Evolutionary conservation across 2,797 vertebrate genomes (phyloP).

Genomic region (Aviceda leuphotes): DNA sequence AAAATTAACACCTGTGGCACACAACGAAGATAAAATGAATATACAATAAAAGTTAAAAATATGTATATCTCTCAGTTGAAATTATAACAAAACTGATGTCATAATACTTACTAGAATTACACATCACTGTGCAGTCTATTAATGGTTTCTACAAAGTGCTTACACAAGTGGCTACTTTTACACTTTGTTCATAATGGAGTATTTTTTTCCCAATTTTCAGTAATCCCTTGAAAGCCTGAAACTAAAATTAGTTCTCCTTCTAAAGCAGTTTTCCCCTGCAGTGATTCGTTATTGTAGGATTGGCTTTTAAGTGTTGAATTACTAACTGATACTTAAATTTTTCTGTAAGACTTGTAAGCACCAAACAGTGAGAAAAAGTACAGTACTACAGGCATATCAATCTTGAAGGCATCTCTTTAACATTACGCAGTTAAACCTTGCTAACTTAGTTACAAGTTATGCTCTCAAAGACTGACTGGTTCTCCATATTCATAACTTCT

Average conservation of each 20-base stretch:
- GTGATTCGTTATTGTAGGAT: neutral
- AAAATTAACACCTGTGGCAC: slow-evolving; percentile 52
- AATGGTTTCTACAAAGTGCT: neutral
- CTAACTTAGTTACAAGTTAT: neutral
- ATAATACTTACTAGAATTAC: neutral
- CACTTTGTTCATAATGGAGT: neutral
- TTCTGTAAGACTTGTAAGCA: neutral
- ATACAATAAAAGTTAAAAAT: neutral
- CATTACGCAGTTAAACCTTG: neutral
- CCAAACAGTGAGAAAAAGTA: neutral
- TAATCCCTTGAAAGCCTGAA: slow-evolving; percentile 20
- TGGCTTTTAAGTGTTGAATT: neutral
- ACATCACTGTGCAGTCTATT: neutral
- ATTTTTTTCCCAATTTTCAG: slow-evolving; percentile 17
- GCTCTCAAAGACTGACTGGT: slow-evolving; percentile 6
- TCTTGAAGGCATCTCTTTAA: neutral
- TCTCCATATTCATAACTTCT: slow-evolving; percentile 7
- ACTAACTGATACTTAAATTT: neutral
- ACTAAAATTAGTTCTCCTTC: neutral
- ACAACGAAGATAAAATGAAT: neutral
- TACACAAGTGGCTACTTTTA: slow-evolving; percentile 1
- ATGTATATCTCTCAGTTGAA: neutral
- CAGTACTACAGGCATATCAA: neutral
- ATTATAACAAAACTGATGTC: neutral
- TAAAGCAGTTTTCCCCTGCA: neutral